These are phyloP conservation scores for Oophaga pumilio DNA, from an alignment of 2,113 vertebrate genomes.

Conservation along the genomic window DNA sequence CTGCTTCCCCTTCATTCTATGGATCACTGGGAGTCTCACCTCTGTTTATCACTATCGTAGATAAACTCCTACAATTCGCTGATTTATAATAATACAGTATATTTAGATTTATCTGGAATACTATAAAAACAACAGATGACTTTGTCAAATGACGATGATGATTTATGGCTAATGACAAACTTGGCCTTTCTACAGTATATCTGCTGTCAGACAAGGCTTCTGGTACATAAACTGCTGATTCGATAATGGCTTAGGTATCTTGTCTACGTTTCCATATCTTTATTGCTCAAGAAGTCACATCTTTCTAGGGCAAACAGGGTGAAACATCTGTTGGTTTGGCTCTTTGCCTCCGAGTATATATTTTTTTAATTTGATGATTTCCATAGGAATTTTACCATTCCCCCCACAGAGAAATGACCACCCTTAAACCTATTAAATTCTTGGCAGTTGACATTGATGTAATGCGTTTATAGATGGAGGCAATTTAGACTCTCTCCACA, in stretches of 20 bases:
- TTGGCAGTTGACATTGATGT: slow-evolving; percentile 54
- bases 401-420: slow-evolving; percentile 56
- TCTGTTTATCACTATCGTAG: neutral
- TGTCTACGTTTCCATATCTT: slow-evolving; percentile 30
- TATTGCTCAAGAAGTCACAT: slow-evolving; percentile 29
- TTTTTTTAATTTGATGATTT: slow-evolving; percentile 57
- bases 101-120: neutral
- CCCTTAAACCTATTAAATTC: slow-evolving; percentile 58
- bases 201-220: neutral
- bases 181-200: neutral
- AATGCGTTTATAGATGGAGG: slow-evolving; percentile 56
- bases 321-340: slow-evolving; percentile 56
- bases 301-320: slow-evolving; percentile 52
- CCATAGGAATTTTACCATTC: slow-evolving; percentile 55
- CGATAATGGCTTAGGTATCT: neutral
- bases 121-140: neutral
- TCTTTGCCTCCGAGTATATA: slow-evolving; percentile 34
- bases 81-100: neutral
- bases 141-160: neutral
- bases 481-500: slow-evolving; percentile 51
- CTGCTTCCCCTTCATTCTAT: neutral
- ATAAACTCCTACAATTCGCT: neutral
- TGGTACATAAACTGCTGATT: neutral
- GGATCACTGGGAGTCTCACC: neutral
- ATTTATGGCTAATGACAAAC: neutral